Conservation (phyloP, 2,888 invertebrate genomes). For the Sinodicranocentrus sp. region DNA sequence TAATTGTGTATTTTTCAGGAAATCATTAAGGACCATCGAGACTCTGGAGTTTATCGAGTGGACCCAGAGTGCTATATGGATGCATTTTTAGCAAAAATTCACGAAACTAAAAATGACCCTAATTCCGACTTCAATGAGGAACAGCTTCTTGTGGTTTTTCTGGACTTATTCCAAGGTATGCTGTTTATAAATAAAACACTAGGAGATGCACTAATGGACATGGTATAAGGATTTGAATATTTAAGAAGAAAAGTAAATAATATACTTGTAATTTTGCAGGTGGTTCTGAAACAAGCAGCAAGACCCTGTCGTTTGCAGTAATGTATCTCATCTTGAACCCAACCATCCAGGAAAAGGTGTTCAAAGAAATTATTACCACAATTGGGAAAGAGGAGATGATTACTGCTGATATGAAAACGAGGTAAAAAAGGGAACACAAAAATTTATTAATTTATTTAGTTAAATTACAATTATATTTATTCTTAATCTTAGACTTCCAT, state of each 20-base stretch:
- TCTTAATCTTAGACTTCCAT: neutral
- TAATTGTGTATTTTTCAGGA: slow-evolving; percentile 3
- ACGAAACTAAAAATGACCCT: neutral
- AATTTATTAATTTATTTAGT: too few species aligned
- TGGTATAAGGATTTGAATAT: neutral
- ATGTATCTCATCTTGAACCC: neutral
- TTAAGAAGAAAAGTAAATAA: neutral
- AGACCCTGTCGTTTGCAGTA: neutral
- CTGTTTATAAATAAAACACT: neutral
- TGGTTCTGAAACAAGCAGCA: slow-evolving; percentile 28
- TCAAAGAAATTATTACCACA: neutral
- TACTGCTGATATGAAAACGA: neutral
- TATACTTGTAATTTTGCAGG: slow-evolving; percentile 1
- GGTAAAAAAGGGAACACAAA: neutral
- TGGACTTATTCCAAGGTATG: neutral
- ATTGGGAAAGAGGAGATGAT: neutral
- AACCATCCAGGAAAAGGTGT: neutral
- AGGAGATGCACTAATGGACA: neutral
- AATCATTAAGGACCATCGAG: slow-evolving; percentile 11
- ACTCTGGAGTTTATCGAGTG: neutral
- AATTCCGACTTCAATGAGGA: neutral
- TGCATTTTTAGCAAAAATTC: slow-evolving; percentile 47
- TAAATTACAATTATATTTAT: too few species aligned
- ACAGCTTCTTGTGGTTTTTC: neutral
- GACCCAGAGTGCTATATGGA: slow-evolving; percentile 41